phyloP scores from a whole-genome alignment of 2,113 vertebrate species.

The Phylloscopus whistleri region DNA sequence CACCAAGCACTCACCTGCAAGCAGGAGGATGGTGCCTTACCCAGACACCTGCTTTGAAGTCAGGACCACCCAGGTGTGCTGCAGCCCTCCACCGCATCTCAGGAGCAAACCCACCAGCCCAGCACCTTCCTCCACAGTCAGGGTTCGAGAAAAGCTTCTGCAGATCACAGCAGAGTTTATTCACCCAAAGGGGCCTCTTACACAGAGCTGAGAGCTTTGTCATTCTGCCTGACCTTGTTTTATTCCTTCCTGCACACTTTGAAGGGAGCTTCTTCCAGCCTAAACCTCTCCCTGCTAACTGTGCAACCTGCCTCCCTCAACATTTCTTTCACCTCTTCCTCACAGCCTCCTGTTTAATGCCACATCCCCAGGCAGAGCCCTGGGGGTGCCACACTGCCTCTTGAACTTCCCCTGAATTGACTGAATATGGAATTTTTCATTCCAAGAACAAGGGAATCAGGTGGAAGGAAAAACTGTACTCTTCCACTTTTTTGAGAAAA shows the following conservation, averaged over 20 bases:
- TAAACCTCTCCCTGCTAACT: background rate
- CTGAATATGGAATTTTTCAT: background rate
- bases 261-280: background rate
- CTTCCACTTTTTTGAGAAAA: background rate
- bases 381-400: background rate
- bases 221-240: background rate
- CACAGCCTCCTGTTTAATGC: background rate
- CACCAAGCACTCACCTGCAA: background rate
- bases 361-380: background rate
- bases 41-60: background rate
- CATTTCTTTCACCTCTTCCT: background rate
- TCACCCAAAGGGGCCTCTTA: background rate
- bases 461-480: background rate
- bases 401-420: background rate
- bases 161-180: background rate
- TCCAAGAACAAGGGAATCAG: background rate
- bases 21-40: background rate
- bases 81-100: background rate
- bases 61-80: background rate
- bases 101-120: background rate
- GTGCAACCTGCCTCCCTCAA: background rate
- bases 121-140: background rate
- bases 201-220: background rate
- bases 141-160: background rate
- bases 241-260: background rate